Percentiles rank a stretch among this genome's conserved stretches.
phyloP scores from a whole-genome alignment of 2,888 invertebrate species.

The Eulithis testata region DNA sequence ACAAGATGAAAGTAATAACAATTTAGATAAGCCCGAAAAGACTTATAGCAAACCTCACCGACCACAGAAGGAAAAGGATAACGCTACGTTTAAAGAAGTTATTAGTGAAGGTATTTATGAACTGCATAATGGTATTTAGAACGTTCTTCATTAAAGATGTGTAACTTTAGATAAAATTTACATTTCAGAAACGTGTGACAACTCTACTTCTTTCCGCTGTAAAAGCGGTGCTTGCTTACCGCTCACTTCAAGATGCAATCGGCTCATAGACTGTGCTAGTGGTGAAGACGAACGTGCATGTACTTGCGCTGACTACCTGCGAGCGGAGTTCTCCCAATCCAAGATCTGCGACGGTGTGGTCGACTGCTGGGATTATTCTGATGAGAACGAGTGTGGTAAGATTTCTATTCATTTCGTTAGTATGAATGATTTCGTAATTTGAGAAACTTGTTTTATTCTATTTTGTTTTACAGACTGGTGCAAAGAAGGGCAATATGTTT shows the following conservation, averaged over 20 bases:
- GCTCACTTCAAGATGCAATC: slow-evolving; percentile 87
- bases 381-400: slow-evolving; percentile 90
- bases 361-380: slow-evolving; percentile 92
- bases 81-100: slow-evolving; percentile 46
- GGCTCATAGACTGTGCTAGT: slow-evolving; percentile 87
- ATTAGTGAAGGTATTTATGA: slow-evolving; percentile 55
- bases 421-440: no score
- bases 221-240: slow-evolving; percentile 87
- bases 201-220: slow-evolving; percentile 84
- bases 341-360: slow-evolving; percentile 92
- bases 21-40: slow-evolving; percentile 71
- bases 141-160: background rate
- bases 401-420: background rate
- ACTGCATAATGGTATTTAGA: background rate
- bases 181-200: slow-evolving; percentile 71
- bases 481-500: slow-evolving; percentile 88
- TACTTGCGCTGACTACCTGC: slow-evolving; percentile 90
- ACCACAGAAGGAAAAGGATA: slow-evolving; percentile 60
- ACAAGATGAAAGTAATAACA: slow-evolving; percentile 67
- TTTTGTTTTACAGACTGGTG: slow-evolving; percentile 87
- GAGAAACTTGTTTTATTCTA: background rate
- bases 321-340: slow-evolving; percentile 87
- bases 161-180: background rate
- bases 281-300: slow-evolving; percentile 90
- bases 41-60: slow-evolving; percentile 64